Conservation (phyloP, 1,140 invertebrate species). For the Drosophila sturtevanti region DNA sequence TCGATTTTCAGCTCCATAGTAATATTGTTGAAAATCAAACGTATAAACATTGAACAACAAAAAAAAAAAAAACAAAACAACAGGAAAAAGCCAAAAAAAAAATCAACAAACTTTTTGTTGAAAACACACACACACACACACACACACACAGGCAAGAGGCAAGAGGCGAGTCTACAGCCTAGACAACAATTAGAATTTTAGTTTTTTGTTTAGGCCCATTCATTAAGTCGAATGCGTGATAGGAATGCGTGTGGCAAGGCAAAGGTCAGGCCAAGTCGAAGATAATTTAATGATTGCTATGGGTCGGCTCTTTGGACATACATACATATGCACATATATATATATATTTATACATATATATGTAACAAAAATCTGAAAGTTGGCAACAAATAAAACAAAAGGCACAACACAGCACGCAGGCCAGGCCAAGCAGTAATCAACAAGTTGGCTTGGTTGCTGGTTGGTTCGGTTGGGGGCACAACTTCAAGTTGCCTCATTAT, state of each 20-base stretch:
- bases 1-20: not conserved
- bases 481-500: conserved; percentile 41
- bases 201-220: not conserved
- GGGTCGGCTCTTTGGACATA: not conserved
- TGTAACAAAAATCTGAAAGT: conserved; percentile 1
- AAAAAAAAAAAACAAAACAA: not conserved
- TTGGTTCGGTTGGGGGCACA: not conserved
- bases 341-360: not conserved
- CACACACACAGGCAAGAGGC: no score
- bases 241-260: conserved; percentile 4
- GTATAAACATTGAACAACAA: not conserved
- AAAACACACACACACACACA: not conserved
- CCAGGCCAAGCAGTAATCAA: not conserved
- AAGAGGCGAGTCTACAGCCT: not conserved
- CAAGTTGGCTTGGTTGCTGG: not conserved
- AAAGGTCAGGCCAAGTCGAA: conserved; percentile 5
- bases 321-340: no score
- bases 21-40: not conserved
- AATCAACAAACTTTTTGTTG: not conserved
- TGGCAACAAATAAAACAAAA: conserved; percentile 1
- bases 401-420: not conserved
- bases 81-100: not conserved
- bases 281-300: conserved; percentile 8
- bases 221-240: not conserved
- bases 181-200: conserved; percentile 5